A percentile compares a stretch with the other conserved stretches of the same genome.
Conservation (phyloP, 2,113 vertebrate genomes). For the Scopus umbretta region DNA sequence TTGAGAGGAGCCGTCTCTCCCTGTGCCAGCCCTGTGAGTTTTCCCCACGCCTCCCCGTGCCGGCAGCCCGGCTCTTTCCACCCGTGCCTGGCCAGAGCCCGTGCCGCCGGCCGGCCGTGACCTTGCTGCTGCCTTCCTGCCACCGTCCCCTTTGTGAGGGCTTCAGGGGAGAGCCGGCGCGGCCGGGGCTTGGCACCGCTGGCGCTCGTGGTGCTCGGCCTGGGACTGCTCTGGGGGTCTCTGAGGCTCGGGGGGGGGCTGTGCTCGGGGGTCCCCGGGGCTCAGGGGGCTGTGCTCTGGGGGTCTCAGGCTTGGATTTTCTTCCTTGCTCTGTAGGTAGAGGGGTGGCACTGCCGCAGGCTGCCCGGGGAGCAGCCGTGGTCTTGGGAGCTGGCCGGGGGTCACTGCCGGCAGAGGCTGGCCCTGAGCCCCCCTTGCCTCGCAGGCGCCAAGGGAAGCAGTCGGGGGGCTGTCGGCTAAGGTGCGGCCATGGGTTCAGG, state of each 20-base stretch:
- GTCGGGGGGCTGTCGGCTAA: not conserved
- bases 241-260: too few relatives aligned
- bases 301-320: not conserved
- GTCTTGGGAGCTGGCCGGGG: not conserved
- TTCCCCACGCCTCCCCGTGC: not conserved
- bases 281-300: not conserved
- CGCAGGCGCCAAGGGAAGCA: not conserved
- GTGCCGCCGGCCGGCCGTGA: not conserved
- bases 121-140: not conserved
- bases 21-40: not conserved
- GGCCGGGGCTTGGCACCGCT: not conserved
- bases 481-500: not conserved
- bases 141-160: fast-evolving
- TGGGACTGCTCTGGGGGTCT: not conserved
- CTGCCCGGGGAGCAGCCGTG: not conserved
- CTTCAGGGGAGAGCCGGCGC: not conserved
- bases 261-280: not conserved
- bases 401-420: not conserved
- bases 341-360: not conserved
- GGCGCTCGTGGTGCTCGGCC: not conserved
- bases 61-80: not conserved
- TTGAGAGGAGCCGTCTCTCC: not conserved
- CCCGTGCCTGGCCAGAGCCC: not conserved
- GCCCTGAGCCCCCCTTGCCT: not conserved
- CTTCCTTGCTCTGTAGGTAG: not conserved